Evolutionary conservation across 2,797 vertebrate species (phyloP).

Genomic region (Urophycis tenuis): DNA sequence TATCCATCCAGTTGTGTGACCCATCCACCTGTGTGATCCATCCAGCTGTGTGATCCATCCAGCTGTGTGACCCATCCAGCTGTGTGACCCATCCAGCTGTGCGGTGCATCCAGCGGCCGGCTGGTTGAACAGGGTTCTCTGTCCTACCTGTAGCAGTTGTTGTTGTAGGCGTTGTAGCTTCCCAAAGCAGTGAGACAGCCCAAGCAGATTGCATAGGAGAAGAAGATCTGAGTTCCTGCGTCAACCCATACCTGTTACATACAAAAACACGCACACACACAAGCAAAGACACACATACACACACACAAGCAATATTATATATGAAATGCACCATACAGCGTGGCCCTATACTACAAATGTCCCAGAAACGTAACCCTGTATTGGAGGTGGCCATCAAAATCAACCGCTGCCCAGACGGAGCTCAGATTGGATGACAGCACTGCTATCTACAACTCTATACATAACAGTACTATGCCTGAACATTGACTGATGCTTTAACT

Average conservation of each 20-base stretch:
- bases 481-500: too few species aligned
- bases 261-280: constrained; percentile 14
- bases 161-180: constrained; percentile 96
- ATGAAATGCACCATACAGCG: too few species aligned
- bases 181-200: constrained; percentile 96
- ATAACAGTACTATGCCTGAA: too few species aligned
- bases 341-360: too few species aligned
- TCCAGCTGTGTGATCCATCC: neutral
- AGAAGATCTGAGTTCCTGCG: constrained; percentile 97
- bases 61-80: too few species aligned
- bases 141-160: constrained; percentile 96
- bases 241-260: constrained; percentile 91
- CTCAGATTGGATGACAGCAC: too few species aligned
- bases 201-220: constrained; percentile 97
- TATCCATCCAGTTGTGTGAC: neutral
- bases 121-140: neutral
- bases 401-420: too few species aligned
- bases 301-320: constrained; percentile 8
- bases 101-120: too few species aligned
- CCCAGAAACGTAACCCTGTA: too few species aligned
- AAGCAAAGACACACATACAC: constrained; percentile 12
- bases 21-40: too few species aligned
- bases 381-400: too few species aligned
- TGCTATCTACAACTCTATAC: too few species aligned
- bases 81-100: neutral